Evolutionary conservation across 2,888 invertebrate genomes (phyloP).

Genomic region (Megamerina dolium): DNA sequence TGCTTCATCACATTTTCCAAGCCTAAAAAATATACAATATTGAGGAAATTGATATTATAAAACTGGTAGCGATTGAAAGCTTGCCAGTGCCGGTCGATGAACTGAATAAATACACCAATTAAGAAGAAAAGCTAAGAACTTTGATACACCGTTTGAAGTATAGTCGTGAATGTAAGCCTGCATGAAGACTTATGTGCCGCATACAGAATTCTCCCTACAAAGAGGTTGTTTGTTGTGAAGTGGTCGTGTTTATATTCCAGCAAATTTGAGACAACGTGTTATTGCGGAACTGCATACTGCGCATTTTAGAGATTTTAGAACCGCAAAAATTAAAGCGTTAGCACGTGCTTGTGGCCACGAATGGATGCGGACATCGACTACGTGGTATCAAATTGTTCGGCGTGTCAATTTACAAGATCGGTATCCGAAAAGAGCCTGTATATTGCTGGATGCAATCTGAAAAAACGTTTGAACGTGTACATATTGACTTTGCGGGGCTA

Average conservation of each 20-base stretch:
- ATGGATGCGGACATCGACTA: slow-evolving; percentile 13
- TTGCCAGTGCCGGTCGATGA: slow-evolving; percentile 14
- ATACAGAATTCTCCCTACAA: slow-evolving; percentile 11
- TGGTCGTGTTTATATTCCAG: slow-evolving; percentile 7
- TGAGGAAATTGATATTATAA: slow-evolving; percentile 7
- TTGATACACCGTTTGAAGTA: slow-evolving; percentile 9
- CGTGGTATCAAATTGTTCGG: no score
- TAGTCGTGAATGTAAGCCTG: slow-evolving; percentile 11
- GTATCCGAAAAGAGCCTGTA: no score
- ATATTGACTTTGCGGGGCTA: background rate
- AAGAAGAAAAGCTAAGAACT: background rate
- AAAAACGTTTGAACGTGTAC: background rate
- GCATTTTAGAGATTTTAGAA: background rate
- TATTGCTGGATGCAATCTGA: background rate
- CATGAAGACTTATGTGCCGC: slow-evolving; percentile 12
- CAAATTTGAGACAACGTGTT: background rate
- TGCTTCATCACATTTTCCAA: slow-evolving; percentile 15
- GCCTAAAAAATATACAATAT: slow-evolving; percentile 4
- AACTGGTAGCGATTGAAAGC: slow-evolving; percentile 5
- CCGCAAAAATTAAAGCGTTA: slow-evolving; percentile 15
- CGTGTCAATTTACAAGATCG: no score
- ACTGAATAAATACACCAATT: slow-evolving; percentile 6
- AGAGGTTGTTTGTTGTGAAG: slow-evolving; percentile 18
- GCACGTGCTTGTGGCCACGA: slow-evolving; percentile 23
- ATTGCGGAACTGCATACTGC: background rate